These are phyloP conservation scores for Apus apus DNA, from an alignment of 2,113 vertebrate genomes.

Conservation along the genomic window DNA sequence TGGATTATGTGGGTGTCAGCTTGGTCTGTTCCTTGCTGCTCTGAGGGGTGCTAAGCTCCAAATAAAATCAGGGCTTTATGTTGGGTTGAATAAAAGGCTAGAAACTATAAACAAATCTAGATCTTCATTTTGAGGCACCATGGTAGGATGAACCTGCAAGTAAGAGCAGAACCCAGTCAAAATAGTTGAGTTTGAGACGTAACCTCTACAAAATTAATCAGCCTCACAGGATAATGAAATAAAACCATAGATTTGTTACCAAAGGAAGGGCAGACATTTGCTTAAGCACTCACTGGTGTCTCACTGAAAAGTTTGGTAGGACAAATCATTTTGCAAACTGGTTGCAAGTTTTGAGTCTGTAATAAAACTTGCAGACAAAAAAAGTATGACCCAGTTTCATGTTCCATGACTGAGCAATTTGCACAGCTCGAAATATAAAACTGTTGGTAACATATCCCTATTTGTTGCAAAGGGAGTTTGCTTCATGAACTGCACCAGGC, in stretches of 20 bases:
- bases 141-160: neutral
- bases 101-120: neutral
- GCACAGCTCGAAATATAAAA: constrained; percentile 52
- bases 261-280: neutral
- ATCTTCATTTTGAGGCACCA: neutral
- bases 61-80: neutral
- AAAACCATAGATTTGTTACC: neutral
- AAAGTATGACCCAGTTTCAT: constrained; percentile 27
- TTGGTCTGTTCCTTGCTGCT: neutral
- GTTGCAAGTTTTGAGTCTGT: neutral
- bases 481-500: neutral
- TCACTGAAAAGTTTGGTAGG: neutral
- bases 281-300: neutral
- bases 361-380: neutral
- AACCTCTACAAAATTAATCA: neutral
- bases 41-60: neutral
- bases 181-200: neutral
- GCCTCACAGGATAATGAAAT: neutral
- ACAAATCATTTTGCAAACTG: neutral
- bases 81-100: neutral
- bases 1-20: constrained; percentile 39
- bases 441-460: neutral
- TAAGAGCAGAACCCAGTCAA: neutral
- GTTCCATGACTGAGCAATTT: neutral
- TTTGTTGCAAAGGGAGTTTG: neutral